A percentile compares a stretch with the other conserved stretches of the same genome.
Conservation (phyloP, 2,797 vertebrate genomes). For the Glyptemys insculpta region DNA sequence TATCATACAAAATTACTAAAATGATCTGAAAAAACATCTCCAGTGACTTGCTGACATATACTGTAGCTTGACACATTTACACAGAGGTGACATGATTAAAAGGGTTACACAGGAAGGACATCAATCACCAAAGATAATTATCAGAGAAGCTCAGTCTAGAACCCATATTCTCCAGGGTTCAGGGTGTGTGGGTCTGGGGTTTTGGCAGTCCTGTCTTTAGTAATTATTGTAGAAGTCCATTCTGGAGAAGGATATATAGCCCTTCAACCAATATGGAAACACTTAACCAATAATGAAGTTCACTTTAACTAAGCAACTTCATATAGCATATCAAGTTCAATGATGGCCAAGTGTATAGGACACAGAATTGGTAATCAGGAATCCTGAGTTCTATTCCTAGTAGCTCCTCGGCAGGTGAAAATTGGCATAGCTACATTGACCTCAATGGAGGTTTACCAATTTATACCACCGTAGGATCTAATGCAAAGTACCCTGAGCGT, state of each 20-base stretch:
- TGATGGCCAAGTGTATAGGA: background rate
- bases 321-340: background rate
- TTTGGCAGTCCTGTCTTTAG: background rate
- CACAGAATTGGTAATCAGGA: background rate
- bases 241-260: background rate
- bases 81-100: background rate
- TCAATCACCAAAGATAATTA: background rate
- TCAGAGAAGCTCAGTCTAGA: background rate
- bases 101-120: background rate
- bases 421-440: background rate
- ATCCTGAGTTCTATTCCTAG: background rate
- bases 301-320: background rate
- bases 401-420: background rate
- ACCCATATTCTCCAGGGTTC: background rate
- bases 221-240: background rate
- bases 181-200: too few species aligned
- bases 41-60: fast-evolving
- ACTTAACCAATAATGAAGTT: background rate
- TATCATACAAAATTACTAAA: background rate
- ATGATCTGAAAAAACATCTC: background rate
- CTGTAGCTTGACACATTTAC: background rate
- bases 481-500: background rate
- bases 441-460: background rate
- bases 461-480: background rate
- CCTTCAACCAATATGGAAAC: background rate